Evolutionary conservation across 1,140 invertebrate species (phyloP).

Genomic region (Sitobion miscanthi): DNA sequence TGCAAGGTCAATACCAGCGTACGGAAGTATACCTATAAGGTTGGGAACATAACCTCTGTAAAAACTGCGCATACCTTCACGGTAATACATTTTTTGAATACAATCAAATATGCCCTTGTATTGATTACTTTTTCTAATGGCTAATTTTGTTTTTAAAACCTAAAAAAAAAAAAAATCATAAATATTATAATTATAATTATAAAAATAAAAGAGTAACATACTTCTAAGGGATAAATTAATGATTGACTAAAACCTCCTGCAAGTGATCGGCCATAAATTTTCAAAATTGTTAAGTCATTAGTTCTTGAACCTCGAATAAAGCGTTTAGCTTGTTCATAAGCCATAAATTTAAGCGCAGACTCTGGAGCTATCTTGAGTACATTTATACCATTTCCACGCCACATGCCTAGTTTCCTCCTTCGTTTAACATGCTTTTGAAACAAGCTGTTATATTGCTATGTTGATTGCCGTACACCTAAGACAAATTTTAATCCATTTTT

Average conservation of each 20-base stretch:
- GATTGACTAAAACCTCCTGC: constrained; percentile 97
- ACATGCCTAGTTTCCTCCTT: constrained; percentile 91
- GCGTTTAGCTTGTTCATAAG: constrained; percentile 94
- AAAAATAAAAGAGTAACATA: constrained; percentile 61
- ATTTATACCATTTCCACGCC: constrained; percentile 98
- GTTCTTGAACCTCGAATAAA: constrained; percentile 77
- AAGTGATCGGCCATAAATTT: constrained; percentile 89
- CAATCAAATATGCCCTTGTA: constrained; percentile 91
- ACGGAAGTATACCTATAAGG: constrained; percentile 96
- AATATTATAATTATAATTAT: not conserved
- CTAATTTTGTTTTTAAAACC: constrained; percentile 96
- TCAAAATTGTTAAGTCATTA: constrained; percentile 82
- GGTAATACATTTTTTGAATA: constrained; percentile 83
- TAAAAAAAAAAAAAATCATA: constrained; percentile 62
- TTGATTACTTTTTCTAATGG: constrained; percentile 92
- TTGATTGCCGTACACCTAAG: constrained; percentile 77
- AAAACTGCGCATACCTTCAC: constrained; percentile 87
- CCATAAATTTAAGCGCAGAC: constrained; percentile 96
- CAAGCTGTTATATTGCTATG: constrained; percentile 75
- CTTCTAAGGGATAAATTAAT: constrained; percentile 96
- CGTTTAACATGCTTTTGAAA: constrained; percentile 83
- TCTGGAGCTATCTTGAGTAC: constrained; percentile 98
- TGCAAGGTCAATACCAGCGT: constrained; percentile 98
- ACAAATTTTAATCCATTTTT: not conserved
- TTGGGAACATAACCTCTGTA: constrained; percentile 96